Base-by-base conservation (phyloP, 2,113 vertebrate genomes). In the Lamprologus speciosus region DNA sequence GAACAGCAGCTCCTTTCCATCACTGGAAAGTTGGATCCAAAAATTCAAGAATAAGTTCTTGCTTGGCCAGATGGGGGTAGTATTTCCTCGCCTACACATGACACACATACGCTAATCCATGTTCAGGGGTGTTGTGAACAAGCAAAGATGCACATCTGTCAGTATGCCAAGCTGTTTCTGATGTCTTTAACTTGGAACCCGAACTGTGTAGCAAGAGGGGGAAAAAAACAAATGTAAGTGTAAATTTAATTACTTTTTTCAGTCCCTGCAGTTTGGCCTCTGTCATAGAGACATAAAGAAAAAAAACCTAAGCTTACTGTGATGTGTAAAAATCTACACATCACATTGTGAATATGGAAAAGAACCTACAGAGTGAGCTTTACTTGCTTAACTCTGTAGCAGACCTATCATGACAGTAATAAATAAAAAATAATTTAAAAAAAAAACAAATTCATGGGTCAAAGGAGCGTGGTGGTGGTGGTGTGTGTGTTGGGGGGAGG, bases 11-110 rank as follows among this genome's bases (percentile, higher is more conserved):
- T 75, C 70, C 70, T 28, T 16, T 75, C 23, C 70, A 28, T 28
- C 14, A 28, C 70, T 75, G 14, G 42, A 75, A 75, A 75, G 42
- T 47, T 50, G 6, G 23, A 50, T 28, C 16, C 42, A 31, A 50
- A 50, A 75, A 2, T 11, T 45, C 23, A 28, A 31, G 42, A 75
- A 50, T 75, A 75, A 75, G 26, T 47, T 47, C 16, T 19, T 9
- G 7, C 35, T 40, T 75, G 80, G n/a, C 93, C 90, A 92, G 68
- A 60, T 60, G 87, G 75, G 68, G 91, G 85, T 35, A 75, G 87
- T 31, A 81, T 92, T 85, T 73, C 70, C 54, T 53, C 8, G 0
- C 12, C 14, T 80, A 14, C 45, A 51, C 45, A 31, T n/a, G 23
- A 50, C 50, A 81, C 21, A 55, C 51, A 11, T 23, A 23, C 14